Conservation (phyloP, 2,113 vertebrate species). For the Corythaixoides concolor region DNA sequence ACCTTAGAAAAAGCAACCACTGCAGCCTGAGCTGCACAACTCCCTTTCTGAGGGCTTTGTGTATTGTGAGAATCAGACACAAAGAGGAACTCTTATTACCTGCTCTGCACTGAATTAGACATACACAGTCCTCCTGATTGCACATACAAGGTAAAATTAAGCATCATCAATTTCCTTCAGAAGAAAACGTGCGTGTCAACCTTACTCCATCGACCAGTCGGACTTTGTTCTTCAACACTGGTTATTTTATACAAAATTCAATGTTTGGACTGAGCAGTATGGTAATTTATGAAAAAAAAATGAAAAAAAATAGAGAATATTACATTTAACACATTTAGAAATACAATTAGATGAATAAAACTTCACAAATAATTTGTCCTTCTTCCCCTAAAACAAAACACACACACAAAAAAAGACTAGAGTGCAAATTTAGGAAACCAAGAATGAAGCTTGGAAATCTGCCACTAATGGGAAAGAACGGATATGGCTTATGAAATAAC, state of each 20-base stretch:
- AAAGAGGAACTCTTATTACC: not conserved
- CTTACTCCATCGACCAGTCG: not conserved
- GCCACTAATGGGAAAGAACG: not conserved
- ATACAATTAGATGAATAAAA: not conserved
- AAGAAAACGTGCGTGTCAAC: not conserved
- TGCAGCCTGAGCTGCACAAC: not conserved
- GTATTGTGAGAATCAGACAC: not conserved
- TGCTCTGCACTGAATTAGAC: not conserved
- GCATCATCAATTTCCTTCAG: not conserved
- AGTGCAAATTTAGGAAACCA: constrained; percentile 38
- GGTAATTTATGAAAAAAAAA: not conserved
- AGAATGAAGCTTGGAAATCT: constrained; percentile 25
- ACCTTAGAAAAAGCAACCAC: not conserved
- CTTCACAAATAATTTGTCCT: not conserved
- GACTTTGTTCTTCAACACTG: not conserved
- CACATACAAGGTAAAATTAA: not conserved
- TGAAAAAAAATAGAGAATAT: not conserved
- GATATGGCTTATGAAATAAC: constrained; percentile 17
- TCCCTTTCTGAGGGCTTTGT: not conserved
- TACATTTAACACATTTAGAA: not conserved
- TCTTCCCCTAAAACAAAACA: not conserved
- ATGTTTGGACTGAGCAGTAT: not conserved
- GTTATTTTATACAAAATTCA: not conserved
- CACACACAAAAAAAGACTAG: not conserved
- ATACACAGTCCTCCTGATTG: not conserved